These are phyloP conservation scores for Micoletzkya japonica DNA, from an alignment of 2,888 invertebrate species.

Conservation along the genomic window DNA sequence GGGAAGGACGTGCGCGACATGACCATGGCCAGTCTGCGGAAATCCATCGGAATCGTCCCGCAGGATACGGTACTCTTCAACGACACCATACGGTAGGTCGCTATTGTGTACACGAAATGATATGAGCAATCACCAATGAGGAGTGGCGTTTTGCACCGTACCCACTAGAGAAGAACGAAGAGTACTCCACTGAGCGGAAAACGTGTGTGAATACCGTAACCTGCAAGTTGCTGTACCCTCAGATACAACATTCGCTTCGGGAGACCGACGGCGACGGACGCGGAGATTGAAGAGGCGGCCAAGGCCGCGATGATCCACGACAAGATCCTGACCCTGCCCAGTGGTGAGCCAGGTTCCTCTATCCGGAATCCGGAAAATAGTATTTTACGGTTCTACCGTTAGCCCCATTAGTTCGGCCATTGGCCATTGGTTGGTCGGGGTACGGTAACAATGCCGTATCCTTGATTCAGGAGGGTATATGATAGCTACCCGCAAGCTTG, in stretches of 20 bases:
- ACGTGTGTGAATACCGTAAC: neutral
- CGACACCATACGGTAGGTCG: slow-evolving; percentile 56
- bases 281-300: slow-evolving; percentile 85
- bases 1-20: slow-evolving; percentile 44
- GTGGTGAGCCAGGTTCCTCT: slow-evolving; percentile 67
- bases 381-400: too few relatives aligned
- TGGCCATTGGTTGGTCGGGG: too few relatives aligned
- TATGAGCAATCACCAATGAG: neutral
- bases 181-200: neutral
- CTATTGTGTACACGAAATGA: neutral
- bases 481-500: too few relatives aligned
- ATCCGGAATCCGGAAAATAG: neutral
- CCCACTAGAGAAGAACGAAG: neutral
- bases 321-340: slow-evolving; percentile 85
- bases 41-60: slow-evolving; percentile 69
- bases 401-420: too few relatives aligned
- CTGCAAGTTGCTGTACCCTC: slow-evolving; percentile 35
- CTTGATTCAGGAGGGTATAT: too few relatives aligned
- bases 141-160: neutral
- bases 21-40: slow-evolving; percentile 62
- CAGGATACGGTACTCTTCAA: slow-evolving; percentile 66
- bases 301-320: slow-evolving; percentile 91
- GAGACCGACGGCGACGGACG: slow-evolving; percentile 76
- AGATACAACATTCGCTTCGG: slow-evolving; percentile 94
- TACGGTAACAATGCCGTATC: too few relatives aligned